Evolutionary conservation across 2,797 vertebrate species (phyloP).

Genomic region (Eutrigla gurnardus): DNA sequence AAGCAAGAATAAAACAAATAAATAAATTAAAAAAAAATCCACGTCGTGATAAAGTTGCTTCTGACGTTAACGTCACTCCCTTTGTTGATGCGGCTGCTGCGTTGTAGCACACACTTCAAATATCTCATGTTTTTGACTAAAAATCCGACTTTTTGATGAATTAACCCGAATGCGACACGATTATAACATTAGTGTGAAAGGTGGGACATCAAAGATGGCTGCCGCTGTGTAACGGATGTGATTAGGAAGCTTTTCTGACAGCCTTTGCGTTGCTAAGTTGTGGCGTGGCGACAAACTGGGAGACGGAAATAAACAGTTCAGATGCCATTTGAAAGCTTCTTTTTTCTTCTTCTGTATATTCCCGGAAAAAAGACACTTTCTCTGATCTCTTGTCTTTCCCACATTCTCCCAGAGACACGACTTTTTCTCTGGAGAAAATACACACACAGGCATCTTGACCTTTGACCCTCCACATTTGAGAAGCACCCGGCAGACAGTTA

Average conservation of each 20-base stretch:
- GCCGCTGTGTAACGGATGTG: conserved; percentile 31
- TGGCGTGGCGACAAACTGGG: conserved; percentile 32
- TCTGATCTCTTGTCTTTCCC: conserved; percentile 50
- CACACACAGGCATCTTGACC: conserved; percentile 16
- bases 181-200: conserved; percentile 20
- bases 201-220: conserved; percentile 47
- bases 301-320: conserved; percentile 64
- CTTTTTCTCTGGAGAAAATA: not conserved
- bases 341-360: conserved; percentile 22
- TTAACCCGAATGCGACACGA: conserved; percentile 24
- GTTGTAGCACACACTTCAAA: not conserved
- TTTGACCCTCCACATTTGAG: conserved; percentile 8
- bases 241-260: conserved; percentile 50
- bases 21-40: too few species aligned
- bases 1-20: not conserved
- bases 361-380: conserved; percentile 33
- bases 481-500: not conserved
- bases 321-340: conserved; percentile 55
- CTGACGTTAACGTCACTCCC: not conserved
- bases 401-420: not conserved
- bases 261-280: conserved; percentile 15
- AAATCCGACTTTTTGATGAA: conserved; percentile 31
- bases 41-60: not conserved
- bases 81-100: not conserved
- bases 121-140: conserved; percentile 12